These are phyloP conservation scores for Galbula dea DNA, from an alignment of 2,113 vertebrate species.

Conservation along the genomic window DNA sequence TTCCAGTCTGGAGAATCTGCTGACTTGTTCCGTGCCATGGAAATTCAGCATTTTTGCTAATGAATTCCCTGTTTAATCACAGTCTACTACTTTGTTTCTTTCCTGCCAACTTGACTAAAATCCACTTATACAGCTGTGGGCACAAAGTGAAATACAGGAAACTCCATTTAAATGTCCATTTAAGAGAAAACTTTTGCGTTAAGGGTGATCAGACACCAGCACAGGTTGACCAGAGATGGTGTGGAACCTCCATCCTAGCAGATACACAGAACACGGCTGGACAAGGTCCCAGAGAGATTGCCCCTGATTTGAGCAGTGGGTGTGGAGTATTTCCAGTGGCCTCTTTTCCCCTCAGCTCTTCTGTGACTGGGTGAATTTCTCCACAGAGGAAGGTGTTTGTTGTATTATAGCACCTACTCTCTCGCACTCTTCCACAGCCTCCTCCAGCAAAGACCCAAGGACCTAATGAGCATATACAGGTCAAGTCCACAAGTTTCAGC, in stretches of 20 bases:
- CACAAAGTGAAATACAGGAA: not conserved
- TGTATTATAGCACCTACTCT: not conserved
- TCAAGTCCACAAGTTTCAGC: not conserved
- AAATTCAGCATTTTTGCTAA: not conserved
- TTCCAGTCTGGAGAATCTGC: not conserved
- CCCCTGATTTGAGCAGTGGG: not conserved
- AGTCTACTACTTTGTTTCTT: not conserved
- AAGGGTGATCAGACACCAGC: not conserved
- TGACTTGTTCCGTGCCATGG: not conserved
- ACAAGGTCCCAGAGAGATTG: not conserved
- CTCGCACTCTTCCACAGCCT: not conserved
- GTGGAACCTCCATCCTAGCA: not conserved
- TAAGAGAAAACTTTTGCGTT: not conserved
- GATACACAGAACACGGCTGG: accelerated
- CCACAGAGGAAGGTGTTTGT: not conserved
- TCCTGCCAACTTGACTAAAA: not conserved
- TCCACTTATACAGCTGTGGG: not conserved
- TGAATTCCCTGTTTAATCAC: not conserved
- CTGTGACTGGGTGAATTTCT: not conserved
- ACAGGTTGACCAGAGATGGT: not conserved
- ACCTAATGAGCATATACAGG: not conserved
- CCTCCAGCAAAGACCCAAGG: not conserved
- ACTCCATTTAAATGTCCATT: not conserved
- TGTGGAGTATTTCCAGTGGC: not conserved
- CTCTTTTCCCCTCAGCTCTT: not conserved